Evolutionary conservation across 2,113 vertebrate genomes (phyloP), one percentile per base, ranked within the genome.

Genomic region (Oophaga pumilio): DNA sequence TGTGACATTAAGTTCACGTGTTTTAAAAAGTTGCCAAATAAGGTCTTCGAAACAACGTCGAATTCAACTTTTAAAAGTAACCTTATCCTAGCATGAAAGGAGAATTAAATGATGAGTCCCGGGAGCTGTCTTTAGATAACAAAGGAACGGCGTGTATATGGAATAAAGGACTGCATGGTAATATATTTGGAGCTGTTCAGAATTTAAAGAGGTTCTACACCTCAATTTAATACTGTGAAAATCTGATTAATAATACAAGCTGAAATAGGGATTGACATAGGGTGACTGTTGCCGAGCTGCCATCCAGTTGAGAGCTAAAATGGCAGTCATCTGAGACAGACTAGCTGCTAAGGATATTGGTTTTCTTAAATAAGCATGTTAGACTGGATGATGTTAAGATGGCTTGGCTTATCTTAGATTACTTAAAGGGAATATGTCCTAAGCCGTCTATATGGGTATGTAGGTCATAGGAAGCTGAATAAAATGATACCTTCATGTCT

Each of bases 1-100:
- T n/a, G 22, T 87, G 85, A 87, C 85, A 87, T 87, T 80, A 87
- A 87, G 85, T 80, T 87, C 76, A 69, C 20, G 62, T 82, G 43
- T 50, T 74, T 50, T 57, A 59, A 73, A 76, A 57, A 60, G 62
- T 50, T 59, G 66, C 26, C 66, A 73, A 73, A 73, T 60, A 87
- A 80, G 64, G 53, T n/a, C 20, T 59, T 59, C 43, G 24, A 68
- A 57, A 86, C 76, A 57, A 74, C 13, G 82, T 84, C 24, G 50
- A n/a, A 66, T 59, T 24, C 83, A 76, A 26, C 85, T 87, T 80
- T 24, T 73, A 22, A 49, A 43, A 87, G 77, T 60, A 81, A 82
- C 85, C 78, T 87, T 87, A 68, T 68, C 59, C 14, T 24, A 14
- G 43, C 49, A 86, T 56, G 20, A 86, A 78, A 78, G 15, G 20